Conservation (phyloP, 2,797 vertebrate species). For the Anguilla pacifica region DNA sequence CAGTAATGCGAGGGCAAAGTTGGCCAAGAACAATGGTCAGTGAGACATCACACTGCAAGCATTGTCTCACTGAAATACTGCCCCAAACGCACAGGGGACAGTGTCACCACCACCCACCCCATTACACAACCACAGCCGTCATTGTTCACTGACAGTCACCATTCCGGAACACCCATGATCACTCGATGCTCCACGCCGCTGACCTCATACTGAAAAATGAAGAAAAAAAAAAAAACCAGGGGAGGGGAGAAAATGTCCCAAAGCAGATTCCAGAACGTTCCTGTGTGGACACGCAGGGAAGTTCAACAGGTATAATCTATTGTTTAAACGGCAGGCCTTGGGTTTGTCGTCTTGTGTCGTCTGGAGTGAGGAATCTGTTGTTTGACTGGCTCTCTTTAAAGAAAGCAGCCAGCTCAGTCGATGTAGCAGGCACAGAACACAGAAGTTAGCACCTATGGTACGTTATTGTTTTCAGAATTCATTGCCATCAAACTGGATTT, state of each 20-base stretch:
- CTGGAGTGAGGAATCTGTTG: not conserved
- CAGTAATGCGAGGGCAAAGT: conserved; percentile 31
- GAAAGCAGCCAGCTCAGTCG: conserved; percentile 13
- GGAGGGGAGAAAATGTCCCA: not conserved
- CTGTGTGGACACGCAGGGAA: conserved; percentile 35
- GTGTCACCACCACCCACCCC: conserved; percentile 7
- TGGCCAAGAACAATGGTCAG: conserved; percentile 37
- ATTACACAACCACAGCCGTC: not conserved
- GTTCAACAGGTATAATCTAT: conserved; percentile 29
- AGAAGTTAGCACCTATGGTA: not conserved
- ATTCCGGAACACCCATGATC: not conserved
- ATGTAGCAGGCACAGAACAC: not conserved
- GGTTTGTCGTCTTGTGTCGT: conserved; percentile 11
- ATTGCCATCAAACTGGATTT: not conserved
- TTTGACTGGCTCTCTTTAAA: conserved; percentile 15
- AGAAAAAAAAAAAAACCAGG: not conserved
- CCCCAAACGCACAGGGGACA: not conserved
- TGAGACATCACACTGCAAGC: conserved; percentile 6
- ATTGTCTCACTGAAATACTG: not conserved
- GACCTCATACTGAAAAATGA: conserved; percentile 1
- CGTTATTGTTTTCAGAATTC: not conserved
- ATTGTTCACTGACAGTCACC: not conserved
- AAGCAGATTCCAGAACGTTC: conserved; percentile 36
- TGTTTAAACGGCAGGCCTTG: conserved; percentile 6
- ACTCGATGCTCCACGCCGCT: not conserved